phyloP scores from a whole-genome alignment of 2,797 vertebrate genomes.

The Melanotaenia maccullochi region DNA sequence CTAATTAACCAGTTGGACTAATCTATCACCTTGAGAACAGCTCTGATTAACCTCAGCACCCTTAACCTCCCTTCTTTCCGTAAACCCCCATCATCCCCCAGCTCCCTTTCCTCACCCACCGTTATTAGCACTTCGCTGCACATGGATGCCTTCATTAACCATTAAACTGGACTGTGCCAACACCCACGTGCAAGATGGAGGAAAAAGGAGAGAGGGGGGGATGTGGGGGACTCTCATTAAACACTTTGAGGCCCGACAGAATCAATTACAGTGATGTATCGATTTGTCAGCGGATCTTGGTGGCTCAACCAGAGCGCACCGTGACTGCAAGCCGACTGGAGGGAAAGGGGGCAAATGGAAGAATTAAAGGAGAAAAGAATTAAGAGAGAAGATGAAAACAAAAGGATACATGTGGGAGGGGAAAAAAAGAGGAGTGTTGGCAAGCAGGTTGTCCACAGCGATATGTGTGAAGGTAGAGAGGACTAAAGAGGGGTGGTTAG shows the following conservation, averaged over 20 bases:
- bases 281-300: conserved; percentile 72
- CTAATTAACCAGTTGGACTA: conserved; percentile 63
- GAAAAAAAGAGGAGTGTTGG: conserved; percentile 1
- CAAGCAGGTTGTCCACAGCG: conserved; percentile 11
- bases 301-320: conserved; percentile 40
- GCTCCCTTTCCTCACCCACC: conserved; percentile 11
- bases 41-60: conserved; percentile 53
- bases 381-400: conserved; percentile 9
- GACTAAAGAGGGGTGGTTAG: conserved; percentile 5
- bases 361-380: conserved; percentile 36
- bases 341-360: conserved; percentile 36
- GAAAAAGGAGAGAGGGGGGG: not conserved
- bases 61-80: conserved; percentile 1
- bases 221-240: conserved; percentile 68
- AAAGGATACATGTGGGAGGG: not conserved
- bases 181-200: conserved; percentile 22
- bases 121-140: conserved; percentile 40
- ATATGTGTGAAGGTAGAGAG: conserved; percentile 1
- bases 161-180: conserved; percentile 43
- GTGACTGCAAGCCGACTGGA: conserved; percentile 37
- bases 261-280: conserved; percentile 83
- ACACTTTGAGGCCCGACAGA: conserved; percentile 74
- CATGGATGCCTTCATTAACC: conserved; percentile 59
- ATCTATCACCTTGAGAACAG: conserved; percentile 50
- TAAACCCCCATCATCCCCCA: conserved; percentile 2